Evolutionary conservation across 1,140 invertebrate species (phyloP).

Genomic region (Potamilus streckersoni): DNA sequence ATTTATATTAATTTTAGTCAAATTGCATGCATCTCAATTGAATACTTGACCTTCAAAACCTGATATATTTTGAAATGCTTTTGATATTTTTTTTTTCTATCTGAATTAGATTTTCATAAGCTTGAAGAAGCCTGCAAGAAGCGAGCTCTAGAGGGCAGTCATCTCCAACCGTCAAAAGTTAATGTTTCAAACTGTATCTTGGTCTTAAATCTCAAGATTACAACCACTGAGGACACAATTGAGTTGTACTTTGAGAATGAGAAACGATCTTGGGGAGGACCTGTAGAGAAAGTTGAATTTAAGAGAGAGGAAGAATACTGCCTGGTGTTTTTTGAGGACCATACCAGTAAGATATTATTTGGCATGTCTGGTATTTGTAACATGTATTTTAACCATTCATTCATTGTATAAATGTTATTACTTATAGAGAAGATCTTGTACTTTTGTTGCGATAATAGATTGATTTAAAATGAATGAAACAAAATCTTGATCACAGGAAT

Average conservation of each 20-base stretch:
- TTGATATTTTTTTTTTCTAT: no score
- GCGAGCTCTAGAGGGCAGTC: conserved; percentile 9
- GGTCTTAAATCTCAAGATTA: conserved; percentile 16
- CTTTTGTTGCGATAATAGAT: no score
- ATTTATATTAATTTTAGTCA: no score
- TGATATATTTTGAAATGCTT: no score
- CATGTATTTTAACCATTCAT: no score
- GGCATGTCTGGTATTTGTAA: no score
- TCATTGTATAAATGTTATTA: no score
- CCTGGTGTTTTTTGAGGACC: conserved; percentile 24
- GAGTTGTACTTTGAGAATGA: conserved; percentile 29
- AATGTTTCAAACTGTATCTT: conserved; percentile 24
- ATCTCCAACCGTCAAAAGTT: conserved; percentile 12
- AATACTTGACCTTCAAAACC: no score
- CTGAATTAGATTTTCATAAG: conserved; percentile 5
- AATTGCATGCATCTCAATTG: no score
- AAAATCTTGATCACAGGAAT: no score
- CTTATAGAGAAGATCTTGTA: no score
- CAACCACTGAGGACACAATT: conserved; percentile 19
- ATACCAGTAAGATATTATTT: conserved; percentile 4
- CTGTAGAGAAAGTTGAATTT: conserved; percentile 19
- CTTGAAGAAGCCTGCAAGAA: conserved; percentile 7
- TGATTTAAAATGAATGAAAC: no score
- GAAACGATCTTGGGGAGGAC: conserved; percentile 13
- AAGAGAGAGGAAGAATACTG: conserved; percentile 16